Percentiles rank a stretch among this genome's conserved stretches.
These are phyloP conservation scores for Folsomia manolachei DNA, from an alignment of 2,888 invertebrate species.

Conservation along the genomic window DNA sequence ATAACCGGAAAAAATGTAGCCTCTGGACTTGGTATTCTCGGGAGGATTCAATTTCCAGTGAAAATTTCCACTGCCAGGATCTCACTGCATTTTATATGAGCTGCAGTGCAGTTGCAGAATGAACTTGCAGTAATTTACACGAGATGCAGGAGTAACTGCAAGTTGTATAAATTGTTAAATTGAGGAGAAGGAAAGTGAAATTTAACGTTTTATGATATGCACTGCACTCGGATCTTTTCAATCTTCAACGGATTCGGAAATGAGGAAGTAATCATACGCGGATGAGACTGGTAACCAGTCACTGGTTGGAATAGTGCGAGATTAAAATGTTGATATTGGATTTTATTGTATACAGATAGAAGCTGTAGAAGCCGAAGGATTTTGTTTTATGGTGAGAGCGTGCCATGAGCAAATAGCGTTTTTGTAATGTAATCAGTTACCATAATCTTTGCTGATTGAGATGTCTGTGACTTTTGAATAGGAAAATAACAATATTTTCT, in stretches of 20 bases:
- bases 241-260: not conserved
- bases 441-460: too few species aligned
- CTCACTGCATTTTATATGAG: not conserved
- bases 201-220: not conserved
- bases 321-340: not conserved
- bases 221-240: too few species aligned
- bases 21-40: not conserved
- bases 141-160: too few species aligned
- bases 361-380: too few species aligned
- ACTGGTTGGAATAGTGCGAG: not conserved
- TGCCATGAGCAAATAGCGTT: too few species aligned
- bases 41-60: not conserved
- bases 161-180: not conserved
- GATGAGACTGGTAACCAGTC: not conserved
- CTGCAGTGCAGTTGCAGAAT: not conserved
- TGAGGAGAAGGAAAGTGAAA: not conserved
- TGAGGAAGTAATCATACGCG: constrained; percentile 6
- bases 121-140: too few species aligned
- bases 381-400: not conserved
- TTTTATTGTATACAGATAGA: not conserved
- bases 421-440: too few species aligned
- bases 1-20: not conserved
- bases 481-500: too few species aligned
- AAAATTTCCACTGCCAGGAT: not conserved
- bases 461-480: too few species aligned